Conservation (phyloP, 2,113 vertebrate species). For the Myrmecobius fasciatus region DNA sequence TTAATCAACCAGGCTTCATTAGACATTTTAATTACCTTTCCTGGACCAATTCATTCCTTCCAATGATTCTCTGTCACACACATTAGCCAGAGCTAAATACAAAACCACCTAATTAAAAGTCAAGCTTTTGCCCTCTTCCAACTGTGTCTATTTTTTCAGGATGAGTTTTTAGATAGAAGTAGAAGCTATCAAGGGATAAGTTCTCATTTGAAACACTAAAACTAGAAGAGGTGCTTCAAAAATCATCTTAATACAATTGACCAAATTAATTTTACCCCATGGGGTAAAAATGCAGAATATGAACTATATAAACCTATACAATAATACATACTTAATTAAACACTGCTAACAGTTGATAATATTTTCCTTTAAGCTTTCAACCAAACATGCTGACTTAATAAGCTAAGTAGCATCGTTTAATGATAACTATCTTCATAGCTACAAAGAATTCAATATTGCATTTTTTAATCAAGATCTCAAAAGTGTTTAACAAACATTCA, state of each 20-base stretch:
- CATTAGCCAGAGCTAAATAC: slow-evolving; percentile 7
- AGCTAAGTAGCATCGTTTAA: slow-evolving; percentile 54
- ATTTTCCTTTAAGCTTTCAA: neutral
- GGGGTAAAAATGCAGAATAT: slow-evolving; percentile 18
- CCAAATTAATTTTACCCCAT: slow-evolving; percentile 42
- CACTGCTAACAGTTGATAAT: neutral
- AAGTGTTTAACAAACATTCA: slow-evolving; percentile 67
- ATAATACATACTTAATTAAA: neutral
- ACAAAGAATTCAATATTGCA: slow-evolving; percentile 44
- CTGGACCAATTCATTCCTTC: slow-evolving; percentile 3
- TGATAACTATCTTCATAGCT: slow-evolving; percentile 33
- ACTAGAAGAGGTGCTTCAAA: slow-evolving; percentile 34
- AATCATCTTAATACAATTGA: slow-evolving; percentile 15
- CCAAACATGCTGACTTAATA: slow-evolving; percentile 22
- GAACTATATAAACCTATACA: slow-evolving; percentile 35
- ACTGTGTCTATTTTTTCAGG: slow-evolving; percentile 35
- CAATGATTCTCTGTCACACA: slow-evolving; percentile 29
- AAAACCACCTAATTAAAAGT: slow-evolving; percentile 15
- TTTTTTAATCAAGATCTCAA: slow-evolving; percentile 59
- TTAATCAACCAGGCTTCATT: neutral
- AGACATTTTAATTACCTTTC: slow-evolving; percentile 5
- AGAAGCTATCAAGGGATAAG: slow-evolving; percentile 11
- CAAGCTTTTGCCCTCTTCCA: slow-evolving; percentile 25
- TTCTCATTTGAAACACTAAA: slow-evolving; percentile 45
- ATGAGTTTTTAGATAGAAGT: neutral